These are phyloP conservation scores for Corythoichthys intestinalis DNA, from an alignment of 2,113 vertebrate genomes.

Conservation along the genomic window DNA sequence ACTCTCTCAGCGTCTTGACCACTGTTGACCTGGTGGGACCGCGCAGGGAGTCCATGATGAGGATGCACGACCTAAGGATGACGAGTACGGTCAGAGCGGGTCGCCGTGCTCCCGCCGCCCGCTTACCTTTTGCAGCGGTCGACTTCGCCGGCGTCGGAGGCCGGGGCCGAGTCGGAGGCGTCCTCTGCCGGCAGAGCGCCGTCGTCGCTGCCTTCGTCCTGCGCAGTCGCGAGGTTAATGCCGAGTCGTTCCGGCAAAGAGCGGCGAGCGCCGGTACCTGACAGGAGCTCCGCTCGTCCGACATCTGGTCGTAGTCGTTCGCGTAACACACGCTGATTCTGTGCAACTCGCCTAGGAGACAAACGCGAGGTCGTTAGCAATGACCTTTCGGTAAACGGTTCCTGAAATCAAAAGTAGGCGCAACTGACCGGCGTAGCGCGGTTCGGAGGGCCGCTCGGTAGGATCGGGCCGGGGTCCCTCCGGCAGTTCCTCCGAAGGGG, in stretches of 20 bases:
- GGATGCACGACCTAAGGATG: conserved; percentile 86
- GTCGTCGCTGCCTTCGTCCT: conserved; percentile 95
- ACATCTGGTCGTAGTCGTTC: conserved; percentile 79
- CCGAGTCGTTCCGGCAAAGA: background rate
- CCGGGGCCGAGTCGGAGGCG: conserved; percentile 26
- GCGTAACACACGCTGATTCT: conserved; percentile 87
- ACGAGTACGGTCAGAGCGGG: background rate
- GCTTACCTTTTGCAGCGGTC: conserved; percentile 91
- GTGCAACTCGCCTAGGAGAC: conserved; percentile 81
- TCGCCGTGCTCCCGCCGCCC: no score
- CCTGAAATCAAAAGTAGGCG: no score
- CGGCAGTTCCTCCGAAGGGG: conserved; percentile 69
- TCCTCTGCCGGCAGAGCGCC: conserved; percentile 84
- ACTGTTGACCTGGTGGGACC: conserved; percentile 90
- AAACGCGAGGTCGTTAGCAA: background rate
- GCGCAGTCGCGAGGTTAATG: conserved; percentile 11
- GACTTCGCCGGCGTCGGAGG: conserved; percentile 65
- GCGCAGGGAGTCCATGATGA: conserved; percentile 96
- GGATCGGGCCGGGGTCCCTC: conserved; percentile 29
- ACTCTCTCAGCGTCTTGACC: conserved; percentile 95
- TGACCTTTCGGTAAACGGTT: no score
- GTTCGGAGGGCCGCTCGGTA: conserved; percentile 27
- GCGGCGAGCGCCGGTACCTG: conserved; percentile 68
- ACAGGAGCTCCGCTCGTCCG: conserved; percentile 89
- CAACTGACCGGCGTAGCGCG: conserved; percentile 58